Base-by-base conservation (phyloP, 1,140 invertebrate genomes). In the Zaprionus africanus region DNA sequence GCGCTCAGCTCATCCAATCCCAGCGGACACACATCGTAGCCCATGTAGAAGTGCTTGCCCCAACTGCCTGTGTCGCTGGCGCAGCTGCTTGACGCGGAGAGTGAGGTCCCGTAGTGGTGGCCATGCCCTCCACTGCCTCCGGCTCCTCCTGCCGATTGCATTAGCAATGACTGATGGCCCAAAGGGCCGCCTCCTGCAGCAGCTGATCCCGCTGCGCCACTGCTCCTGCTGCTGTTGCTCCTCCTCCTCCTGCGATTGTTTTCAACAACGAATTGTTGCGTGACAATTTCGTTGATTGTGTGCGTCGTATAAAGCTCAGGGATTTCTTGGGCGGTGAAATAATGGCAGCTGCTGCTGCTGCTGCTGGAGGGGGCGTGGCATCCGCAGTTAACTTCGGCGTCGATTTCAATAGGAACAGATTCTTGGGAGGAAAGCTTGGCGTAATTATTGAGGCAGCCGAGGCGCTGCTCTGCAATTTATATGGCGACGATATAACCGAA, bases 261-360 rank as follows among this genome's bases (percentile, higher is more conserved):
- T 94, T 93, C 9, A 95, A 81, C 57, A 95, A 80, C 1, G 94
- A 95, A 81, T 95, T 95, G 78, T 95, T 96, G 61, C 95, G 93
- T 0, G 95, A 94, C 15, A 96, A 83, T 90, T 96, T 96, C 1
- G 95, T 96, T 76, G 95, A 96, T 78, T 96, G 95, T 1, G 96
- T 95, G 46, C 95, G 93, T 7, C 96, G 93, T 70, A 96, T 95
- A 43, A 95, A 94, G 85, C 94, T 95, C 0, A 95, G 83, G 17
- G 94, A 93, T 80, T 93, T 94, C 38, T 94, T 94, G 6, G 94
- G 92, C 15, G 92, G 92, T 36, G 92, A 92, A 22, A 64, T 66
- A 38, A 67, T 61, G 41, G 22, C 36, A 2, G 59, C 46, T 51
- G 65, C 58, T 46, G 41, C 38, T 53, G 54, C 53, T 41, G 59